Conservation (phyloP, 1,140 invertebrate species). For the Drosophila eugracilis region DNA sequence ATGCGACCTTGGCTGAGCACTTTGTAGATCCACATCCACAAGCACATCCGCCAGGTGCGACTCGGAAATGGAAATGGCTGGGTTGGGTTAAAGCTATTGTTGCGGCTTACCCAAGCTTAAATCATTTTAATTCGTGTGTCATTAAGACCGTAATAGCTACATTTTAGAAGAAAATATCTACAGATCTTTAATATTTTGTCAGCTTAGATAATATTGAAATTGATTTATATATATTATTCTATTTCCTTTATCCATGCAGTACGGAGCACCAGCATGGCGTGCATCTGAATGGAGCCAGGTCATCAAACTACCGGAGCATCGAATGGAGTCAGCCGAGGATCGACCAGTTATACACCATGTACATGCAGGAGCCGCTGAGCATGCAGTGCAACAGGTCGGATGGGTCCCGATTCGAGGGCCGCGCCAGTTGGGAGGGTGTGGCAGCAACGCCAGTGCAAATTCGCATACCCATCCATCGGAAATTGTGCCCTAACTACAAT, state of each 20-base stretch:
- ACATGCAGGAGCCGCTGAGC: constrained; percentile 93
- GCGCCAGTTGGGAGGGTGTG: constrained; percentile 75
- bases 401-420: constrained; percentile 89
- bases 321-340: constrained; percentile 93
- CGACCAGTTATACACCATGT: constrained; percentile 90
- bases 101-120: constrained; percentile 17
- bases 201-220: no score
- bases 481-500: constrained; percentile 84
- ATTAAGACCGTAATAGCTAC: not conserved
- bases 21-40: not conserved
- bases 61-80: constrained; percentile 3
- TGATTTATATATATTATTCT: not conserved
- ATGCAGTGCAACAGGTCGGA: constrained; percentile 98
- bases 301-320: constrained; percentile 92
- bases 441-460: constrained; percentile 78
- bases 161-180: no score
- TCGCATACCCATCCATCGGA: constrained; percentile 81
- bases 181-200: no score
- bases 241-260: constrained; percentile 39
- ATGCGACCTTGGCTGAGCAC: constrained; percentile 4
- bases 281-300: constrained; percentile 85
- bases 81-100: constrained; percentile 29
- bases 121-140: not conserved
- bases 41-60: not conserved
- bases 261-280: constrained; percentile 85